These are phyloP conservation scores for Pogona vitticeps DNA, from an alignment of 2,113 vertebrate genomes.

Conservation along the genomic window DNA sequence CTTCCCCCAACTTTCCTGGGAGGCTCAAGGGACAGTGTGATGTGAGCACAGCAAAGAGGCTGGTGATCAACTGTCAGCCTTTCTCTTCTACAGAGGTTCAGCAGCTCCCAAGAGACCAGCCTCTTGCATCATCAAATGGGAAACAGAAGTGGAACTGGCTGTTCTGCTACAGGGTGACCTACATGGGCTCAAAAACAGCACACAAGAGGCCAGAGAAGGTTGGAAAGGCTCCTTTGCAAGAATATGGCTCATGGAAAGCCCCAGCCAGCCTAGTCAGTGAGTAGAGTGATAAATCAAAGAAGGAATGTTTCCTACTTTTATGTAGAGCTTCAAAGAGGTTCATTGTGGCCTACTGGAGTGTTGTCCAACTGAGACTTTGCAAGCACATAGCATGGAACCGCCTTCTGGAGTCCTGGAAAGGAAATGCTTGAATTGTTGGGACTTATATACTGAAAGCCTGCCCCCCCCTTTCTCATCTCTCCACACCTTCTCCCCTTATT, in stretches of 20 bases:
- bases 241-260: neutral
- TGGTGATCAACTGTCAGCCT: neutral
- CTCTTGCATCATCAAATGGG: neutral
- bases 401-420: too few species aligned
- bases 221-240: neutral
- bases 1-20: neutral
- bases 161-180: neutral
- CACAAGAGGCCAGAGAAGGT: neutral
- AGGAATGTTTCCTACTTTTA: too few species aligned
- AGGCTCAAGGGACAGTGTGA: constrained; percentile 9
- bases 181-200: neutral
- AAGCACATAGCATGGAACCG: too few species aligned
- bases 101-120: neutral
- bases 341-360: too few species aligned
- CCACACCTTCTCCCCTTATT: neutral
- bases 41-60: neutral
- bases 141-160: neutral
- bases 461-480: neutral
- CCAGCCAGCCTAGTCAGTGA: neutral
- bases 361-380: too few species aligned
- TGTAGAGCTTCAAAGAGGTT: too few species aligned
- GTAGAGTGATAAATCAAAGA: neutral
- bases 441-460: neutral
- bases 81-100: neutral
- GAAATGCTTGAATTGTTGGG: neutral